A percentile compares a stretch with the other conserved stretches of the same genome.
These are phyloP conservation scores for Acanthisitta chloris DNA, from an alignment of 2,113 vertebrate genomes.

Conservation along the genomic window DNA sequence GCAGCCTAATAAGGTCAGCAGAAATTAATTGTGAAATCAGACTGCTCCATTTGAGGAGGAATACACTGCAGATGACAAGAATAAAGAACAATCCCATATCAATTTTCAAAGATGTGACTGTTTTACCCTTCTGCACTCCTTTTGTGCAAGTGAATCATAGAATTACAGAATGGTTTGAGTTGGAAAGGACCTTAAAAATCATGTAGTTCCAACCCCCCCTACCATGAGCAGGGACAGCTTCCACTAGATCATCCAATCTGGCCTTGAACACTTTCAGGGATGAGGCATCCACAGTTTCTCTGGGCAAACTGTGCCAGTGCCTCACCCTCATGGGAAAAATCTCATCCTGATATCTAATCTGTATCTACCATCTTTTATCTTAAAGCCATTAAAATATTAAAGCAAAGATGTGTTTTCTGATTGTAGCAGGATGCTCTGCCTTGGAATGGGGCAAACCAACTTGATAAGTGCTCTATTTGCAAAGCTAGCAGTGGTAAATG, in stretches of 20 bases:
- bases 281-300: not conserved
- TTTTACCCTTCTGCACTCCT: rapidly evolving
- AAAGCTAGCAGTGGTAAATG: no score
- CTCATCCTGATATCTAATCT: not conserved
- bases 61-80: not conserved
- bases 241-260: not conserved
- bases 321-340: not conserved
- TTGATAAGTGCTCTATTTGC: no score
- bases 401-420: not conserved
- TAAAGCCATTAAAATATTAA: not conserved
- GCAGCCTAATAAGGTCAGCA: not conserved
- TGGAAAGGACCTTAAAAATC: not conserved
- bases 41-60: not conserved
- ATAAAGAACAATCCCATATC: rapidly evolving
- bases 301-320: not conserved
- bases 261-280: no score
- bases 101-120: not conserved
- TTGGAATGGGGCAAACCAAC: no score
- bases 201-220: not conserved
- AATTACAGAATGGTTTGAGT: not conserved
- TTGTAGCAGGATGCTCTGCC: no score
- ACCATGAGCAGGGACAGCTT: not conserved
- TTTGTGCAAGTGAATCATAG: not conserved
- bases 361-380: not conserved
- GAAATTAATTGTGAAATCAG: not conserved